Percentiles rank a stretch among this genome's conserved stretches.
phyloP scores from a whole-genome alignment of 2,888 invertebrate species.

The Drosophila peninsularis region DNA sequence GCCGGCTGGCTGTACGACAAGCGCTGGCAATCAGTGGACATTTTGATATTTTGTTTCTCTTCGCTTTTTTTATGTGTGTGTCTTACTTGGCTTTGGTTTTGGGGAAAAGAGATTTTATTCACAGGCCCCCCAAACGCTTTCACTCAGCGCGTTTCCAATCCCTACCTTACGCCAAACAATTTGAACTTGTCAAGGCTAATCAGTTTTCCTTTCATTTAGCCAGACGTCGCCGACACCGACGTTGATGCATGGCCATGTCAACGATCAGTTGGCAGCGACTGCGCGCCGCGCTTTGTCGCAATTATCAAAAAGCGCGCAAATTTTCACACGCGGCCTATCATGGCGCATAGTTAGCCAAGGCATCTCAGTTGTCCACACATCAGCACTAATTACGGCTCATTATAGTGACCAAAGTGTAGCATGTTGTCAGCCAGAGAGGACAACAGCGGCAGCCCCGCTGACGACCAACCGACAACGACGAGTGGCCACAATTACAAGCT shows the following conservation, averaged over 20 bases:
- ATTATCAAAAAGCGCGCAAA: slow-evolving; percentile 78
- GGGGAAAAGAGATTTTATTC: slow-evolving; percentile 36
- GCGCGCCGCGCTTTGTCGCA: slow-evolving; percentile 52
- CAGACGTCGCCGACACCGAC: slow-evolving; percentile 71
- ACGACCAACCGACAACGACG: slow-evolving; percentile 37
- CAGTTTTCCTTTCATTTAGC: slow-evolving; percentile 76
- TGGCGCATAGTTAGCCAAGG: slow-evolving; percentile 44
- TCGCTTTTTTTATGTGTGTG: slow-evolving; percentile 8
- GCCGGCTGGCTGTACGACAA: slow-evolving; percentile 60
- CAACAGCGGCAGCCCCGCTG: slow-evolving; percentile 51
- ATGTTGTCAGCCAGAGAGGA: slow-evolving; percentile 70
- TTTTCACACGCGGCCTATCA: slow-evolving; percentile 73
- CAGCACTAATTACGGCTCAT: slow-evolving; percentile 79
- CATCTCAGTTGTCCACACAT: slow-evolving; percentile 63
- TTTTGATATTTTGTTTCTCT: slow-evolving; percentile 62
- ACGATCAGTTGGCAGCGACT: slow-evolving; percentile 13
- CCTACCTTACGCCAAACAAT: slow-evolving; percentile 60
- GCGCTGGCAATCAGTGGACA: slow-evolving; percentile 80
- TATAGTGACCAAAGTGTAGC: slow-evolving; percentile 81
- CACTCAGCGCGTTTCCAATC: slow-evolving; percentile 53
- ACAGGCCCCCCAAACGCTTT: slow-evolving; percentile 51
- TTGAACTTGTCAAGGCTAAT: slow-evolving; percentile 76
- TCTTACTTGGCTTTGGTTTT: slow-evolving; percentile 6
- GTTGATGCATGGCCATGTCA: slow-evolving; percentile 69
- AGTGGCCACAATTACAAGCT: slow-evolving; percentile 69